A percentile compares a stretch with the other conserved stretches of the same genome.
Conservation (phyloP, 2,888 invertebrate species). For the Cabera pusaria region DNA sequence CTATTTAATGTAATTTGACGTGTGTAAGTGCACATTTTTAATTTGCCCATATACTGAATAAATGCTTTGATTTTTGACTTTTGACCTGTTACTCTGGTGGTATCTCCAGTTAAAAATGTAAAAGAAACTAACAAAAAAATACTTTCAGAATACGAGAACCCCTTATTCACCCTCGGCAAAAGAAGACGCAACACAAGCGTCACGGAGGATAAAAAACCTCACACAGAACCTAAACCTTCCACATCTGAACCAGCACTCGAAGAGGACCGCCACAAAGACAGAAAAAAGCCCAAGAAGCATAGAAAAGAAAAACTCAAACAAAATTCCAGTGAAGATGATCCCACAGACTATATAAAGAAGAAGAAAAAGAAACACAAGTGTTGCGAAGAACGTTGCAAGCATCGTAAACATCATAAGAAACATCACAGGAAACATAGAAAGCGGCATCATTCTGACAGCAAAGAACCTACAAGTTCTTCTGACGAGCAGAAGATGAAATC, state of each 20-base stretch:
- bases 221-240: conserved; percentile 46
- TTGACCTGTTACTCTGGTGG: no score
- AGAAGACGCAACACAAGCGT: conserved; percentile 88
- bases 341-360: conserved; percentile 81
- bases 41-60: no score
- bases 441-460: conserved; percentile 84
- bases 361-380: conserved; percentile 88
- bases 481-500: conserved; percentile 76
- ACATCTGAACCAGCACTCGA: conserved; percentile 45
- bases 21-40: no score
- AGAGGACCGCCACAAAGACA: conserved; percentile 82
- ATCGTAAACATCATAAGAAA: conserved; percentile 90
- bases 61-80: no score
- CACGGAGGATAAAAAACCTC: conserved; percentile 82
- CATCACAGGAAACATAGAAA: conserved; percentile 91
- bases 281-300: conserved; percentile 87
- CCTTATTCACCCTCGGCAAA: conserved; percentile 89
- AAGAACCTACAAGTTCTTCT: conserved; percentile 77
- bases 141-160: conserved; percentile 93
- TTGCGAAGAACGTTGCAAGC: conserved; percentile 87
- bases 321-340: conserved; percentile 70
- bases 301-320: conserved; percentile 85
- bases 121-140: no score
- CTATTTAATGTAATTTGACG: no score
- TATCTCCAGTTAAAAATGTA: no score